Base-by-base conservation (phyloP, 2,113 vertebrate genomes). In the Tyto alba region DNA sequence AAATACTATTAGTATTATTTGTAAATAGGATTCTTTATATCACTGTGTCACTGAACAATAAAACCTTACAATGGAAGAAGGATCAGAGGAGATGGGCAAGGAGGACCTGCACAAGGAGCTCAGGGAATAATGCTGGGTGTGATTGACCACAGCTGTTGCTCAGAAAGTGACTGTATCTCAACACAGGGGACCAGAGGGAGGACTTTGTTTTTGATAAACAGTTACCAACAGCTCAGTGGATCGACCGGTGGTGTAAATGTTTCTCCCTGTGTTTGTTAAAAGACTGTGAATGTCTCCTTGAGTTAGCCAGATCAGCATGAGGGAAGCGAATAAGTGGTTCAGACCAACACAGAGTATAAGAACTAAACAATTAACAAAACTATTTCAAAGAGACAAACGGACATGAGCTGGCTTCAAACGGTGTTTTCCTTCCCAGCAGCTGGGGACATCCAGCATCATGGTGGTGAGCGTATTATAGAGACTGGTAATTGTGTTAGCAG, bases 371-470 rank as follows among this genome's bases (percentile, higher is more conserved):
- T 9, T 45, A 55, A 50, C 19, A 41, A 34, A 62, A 36, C 4
- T 13, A 43, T 57, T 71, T 83, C 13, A n/a, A 52, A 72, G 12
- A n/a, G 1, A 84, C 2, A 2, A 81, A 45, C 0, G 16, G 43
- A 2, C 30, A 34, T 67, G 15, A 79, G 11, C 4, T 76, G 53
- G 0, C 47, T 63, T 72, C 36, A 88, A 23, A 4, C 4, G 4
- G 10, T 0, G 0, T 73, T 76, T 48, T 62, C 11, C 11, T 63
- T 64, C 45, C 43, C 12, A 29, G 13, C 0, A 3, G 3, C 11
- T n/a, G 43, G 22, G 36, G 15, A 30, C 16, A 7, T 6, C 19
- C 16, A 80, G 32, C 7, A 19, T 10, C 0, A 0, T 27, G n/a
- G 41, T 3, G 3, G 9, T 63, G 32, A 71, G 7, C 12, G 5